phyloP scores from a whole-genome alignment of 2,888 invertebrate species.

The Cephonodes hylas region DNA sequence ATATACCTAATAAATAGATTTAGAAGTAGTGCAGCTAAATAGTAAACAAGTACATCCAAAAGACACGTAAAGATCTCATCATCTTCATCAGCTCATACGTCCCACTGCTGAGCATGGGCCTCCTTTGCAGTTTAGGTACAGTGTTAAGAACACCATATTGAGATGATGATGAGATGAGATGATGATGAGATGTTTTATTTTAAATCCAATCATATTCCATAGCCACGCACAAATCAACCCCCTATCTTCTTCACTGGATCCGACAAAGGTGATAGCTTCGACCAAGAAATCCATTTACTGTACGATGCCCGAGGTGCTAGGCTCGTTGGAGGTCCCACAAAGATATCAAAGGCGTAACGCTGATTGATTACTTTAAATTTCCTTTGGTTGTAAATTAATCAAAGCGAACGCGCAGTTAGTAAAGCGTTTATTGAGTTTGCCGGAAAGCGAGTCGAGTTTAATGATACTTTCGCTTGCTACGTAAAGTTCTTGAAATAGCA shows the following conservation, averaged over 20 bases:
- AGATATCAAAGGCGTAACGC: constrained; percentile 35
- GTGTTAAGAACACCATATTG: too few species aligned
- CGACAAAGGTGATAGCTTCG: neutral
- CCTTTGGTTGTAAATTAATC: constrained; percentile 26
- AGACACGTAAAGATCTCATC: too few species aligned
- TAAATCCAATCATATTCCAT: too few species aligned
- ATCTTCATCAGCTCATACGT: too few species aligned
- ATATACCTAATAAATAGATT: too few species aligned
- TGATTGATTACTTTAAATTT: constrained; percentile 39
- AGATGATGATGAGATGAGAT: too few species aligned
- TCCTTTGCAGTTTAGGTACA: too few species aligned
- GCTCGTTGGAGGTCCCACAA: constrained; percentile 25
- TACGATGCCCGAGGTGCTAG: constrained; percentile 13
- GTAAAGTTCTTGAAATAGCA: neutral
- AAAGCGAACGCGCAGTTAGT: constrained; percentile 19
- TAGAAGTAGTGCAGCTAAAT: neutral
- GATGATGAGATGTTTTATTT: too few species aligned
- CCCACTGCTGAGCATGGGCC: too few species aligned
- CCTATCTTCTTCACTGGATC: neutral
- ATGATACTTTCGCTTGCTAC: neutral
- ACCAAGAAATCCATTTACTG: constrained; percentile 10
- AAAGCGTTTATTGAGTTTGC: constrained; percentile 25
- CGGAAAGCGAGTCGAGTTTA: neutral
- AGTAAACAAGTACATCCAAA: too few species aligned
- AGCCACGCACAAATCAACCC: too few species aligned